These are phyloP conservation scores for Ericerus pela DNA, from an alignment of 1,140 invertebrate genomes.

Conservation along the genomic window DNA sequence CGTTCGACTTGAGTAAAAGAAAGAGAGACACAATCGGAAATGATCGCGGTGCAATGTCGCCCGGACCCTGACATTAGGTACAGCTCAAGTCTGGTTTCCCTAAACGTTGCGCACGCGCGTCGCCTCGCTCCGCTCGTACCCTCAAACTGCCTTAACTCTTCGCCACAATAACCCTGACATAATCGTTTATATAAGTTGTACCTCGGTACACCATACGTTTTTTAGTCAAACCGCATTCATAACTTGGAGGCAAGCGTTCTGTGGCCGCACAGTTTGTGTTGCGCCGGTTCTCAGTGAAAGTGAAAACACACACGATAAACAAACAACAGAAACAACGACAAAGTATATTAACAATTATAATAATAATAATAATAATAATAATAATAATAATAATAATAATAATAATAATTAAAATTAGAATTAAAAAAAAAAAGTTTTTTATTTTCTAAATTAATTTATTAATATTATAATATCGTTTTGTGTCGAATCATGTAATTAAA, in stretches of 20 bases:
- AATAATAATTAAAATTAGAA: too few species aligned
- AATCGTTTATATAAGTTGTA: conserved; percentile 9
- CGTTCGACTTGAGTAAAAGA: background rate
- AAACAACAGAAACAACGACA: too few species aligned
- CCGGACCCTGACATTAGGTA: conserved; percentile 8
- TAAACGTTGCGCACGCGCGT: conserved; percentile 1
- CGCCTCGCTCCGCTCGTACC: background rate
- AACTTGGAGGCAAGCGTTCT: conserved; percentile 9
- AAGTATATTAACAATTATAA: too few species aligned
- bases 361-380: too few species aligned
- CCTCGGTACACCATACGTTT: background rate
- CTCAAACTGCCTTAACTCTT: background rate
- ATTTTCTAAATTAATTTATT: too few species aligned
- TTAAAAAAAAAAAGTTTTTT: too few species aligned
- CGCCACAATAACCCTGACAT: conserved; percentile 1
- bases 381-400: too few species aligned
- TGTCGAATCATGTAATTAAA: too few species aligned
- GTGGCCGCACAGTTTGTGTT: conserved; percentile 5
- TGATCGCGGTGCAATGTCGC: conserved; percentile 8
- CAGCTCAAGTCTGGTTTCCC: conserved; percentile 1
- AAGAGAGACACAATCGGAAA: conserved; percentile 6
- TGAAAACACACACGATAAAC: too few species aligned
- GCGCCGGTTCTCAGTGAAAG: background rate
- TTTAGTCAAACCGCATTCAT: conserved; percentile 4
- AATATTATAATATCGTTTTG: too few species aligned